These are phyloP conservation scores for Fukomys damarensis DNA, from an alignment of 2,113 vertebrate genomes.

Conservation along the genomic window DNA sequence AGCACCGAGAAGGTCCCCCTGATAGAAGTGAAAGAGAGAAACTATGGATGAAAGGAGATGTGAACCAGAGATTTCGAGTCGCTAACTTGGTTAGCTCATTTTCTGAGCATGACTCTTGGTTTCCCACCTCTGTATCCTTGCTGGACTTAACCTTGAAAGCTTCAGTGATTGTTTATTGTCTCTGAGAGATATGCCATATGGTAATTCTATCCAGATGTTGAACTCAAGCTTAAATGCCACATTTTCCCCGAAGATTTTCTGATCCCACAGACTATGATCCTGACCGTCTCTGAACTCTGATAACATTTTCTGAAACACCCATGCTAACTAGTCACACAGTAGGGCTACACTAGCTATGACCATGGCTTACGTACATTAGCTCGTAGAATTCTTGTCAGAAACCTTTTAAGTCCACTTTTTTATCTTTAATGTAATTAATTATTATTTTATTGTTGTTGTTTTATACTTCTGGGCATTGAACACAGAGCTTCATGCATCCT, in stretches of 20 bases:
- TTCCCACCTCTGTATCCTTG: neutral
- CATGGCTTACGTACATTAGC: neutral
- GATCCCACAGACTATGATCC: neutral
- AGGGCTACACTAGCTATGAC: neutral
- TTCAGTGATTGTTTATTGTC: neutral
- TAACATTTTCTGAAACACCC: neutral
- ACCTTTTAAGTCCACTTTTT: neutral
- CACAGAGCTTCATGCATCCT: neutral
- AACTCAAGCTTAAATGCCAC: constrained; percentile 1
- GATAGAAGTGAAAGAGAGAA: neutral
- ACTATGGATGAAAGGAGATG: neutral
- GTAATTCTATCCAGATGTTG: neutral
- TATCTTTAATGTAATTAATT: neutral
- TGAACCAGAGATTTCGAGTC: neutral
- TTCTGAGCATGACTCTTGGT: neutral
- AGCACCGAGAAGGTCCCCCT: neutral
- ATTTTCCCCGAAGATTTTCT: neutral
- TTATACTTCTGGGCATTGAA: neutral
- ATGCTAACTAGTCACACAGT: neutral
- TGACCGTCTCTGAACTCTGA: neutral
- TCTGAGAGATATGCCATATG: neutral
- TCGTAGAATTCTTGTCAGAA: constrained; percentile 24
- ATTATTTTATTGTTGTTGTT: neutral
- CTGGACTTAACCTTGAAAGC: neutral
- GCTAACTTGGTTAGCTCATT: neutral